These are phyloP conservation scores for Heterocephalus glaber DNA, from an alignment of 2,113 vertebrate species.

Conservation along the genomic window DNA sequence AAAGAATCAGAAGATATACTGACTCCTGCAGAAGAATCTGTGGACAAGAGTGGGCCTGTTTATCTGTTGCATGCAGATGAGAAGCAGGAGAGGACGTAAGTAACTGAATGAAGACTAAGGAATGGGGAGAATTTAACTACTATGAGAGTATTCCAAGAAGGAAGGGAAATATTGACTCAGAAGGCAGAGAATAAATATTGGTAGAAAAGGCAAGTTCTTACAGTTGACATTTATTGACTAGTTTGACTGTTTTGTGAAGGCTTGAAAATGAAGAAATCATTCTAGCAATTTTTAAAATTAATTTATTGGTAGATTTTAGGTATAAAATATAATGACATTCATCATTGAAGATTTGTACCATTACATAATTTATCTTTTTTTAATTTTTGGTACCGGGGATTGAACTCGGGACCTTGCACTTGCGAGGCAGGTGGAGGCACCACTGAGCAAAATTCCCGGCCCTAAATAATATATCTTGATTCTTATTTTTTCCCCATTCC, in stretches of 20 bases:
- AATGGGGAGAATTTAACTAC: not conserved
- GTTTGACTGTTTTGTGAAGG: not conserved
- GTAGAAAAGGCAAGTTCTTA: slow-evolving; percentile 47
- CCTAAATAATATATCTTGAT: no score
- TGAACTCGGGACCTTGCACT: no score
- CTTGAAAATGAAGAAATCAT: slow-evolving; percentile 57
- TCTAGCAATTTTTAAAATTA: slow-evolving; percentile 63
- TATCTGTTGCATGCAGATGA: slow-evolving; percentile 92
- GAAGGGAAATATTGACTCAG: not conserved
- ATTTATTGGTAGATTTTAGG: no score
- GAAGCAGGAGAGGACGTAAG: slow-evolving; percentile 90
- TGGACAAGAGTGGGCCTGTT: slow-evolving; percentile 92
- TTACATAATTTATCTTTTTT: no score
- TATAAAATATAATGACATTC: no score
- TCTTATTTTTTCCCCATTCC: no score
- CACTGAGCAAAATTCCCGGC: no score
- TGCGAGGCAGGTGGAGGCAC: no score
- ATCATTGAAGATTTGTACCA: no score
- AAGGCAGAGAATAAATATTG: not conserved
- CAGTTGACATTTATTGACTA: slow-evolving; percentile 41
- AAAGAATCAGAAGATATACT: slow-evolving; percentile 95
- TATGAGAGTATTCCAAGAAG: not conserved
- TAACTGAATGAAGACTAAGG: slow-evolving; percentile 44
- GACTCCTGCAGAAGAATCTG: slow-evolving; percentile 91
- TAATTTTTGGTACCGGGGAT: no score